Conservation (phyloP, 2,888 invertebrate species). For the Dryocosmus kuriphilus region DNA sequence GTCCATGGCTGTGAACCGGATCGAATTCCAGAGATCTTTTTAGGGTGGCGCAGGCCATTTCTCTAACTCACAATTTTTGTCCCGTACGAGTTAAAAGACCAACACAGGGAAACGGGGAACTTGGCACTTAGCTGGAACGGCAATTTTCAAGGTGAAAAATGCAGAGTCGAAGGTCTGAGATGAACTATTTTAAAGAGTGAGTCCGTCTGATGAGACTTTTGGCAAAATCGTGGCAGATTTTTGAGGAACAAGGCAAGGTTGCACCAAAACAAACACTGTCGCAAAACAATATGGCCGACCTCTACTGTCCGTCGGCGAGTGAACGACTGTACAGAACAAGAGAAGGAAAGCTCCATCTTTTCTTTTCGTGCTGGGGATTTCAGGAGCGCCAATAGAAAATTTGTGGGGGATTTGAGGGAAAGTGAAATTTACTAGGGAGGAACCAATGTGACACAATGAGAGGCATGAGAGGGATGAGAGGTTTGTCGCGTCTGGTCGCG, state of each 20-base stretch:
- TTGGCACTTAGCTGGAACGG: conserved; percentile 2
- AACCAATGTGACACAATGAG: background rate
- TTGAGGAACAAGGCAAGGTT: conserved; percentile 51
- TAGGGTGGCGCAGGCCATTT: conserved; percentile 98
- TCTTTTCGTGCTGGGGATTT: conserved; percentile 31
- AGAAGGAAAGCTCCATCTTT: conserved; percentile 65
- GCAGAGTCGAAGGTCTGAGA: no score
- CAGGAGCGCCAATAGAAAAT: background rate
- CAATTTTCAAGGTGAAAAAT: background rate
- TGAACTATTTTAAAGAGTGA: background rate
- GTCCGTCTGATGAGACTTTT: background rate
- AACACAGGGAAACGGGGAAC: conserved; percentile 53
- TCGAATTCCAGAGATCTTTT: conserved; percentile 98
- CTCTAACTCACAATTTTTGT: conserved; percentile 21
- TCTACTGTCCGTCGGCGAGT: conserved; percentile 61
- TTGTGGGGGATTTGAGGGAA: background rate
- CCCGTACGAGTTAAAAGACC: conserved; percentile 56
- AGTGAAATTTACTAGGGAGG: background rate
- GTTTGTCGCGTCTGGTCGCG: no score
- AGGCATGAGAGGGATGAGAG: no score
- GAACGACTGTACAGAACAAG: conserved; percentile 65
- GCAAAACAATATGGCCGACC: conserved; percentile 75
- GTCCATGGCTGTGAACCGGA: conserved; percentile 88
- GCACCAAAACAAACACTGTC: conserved; percentile 75
- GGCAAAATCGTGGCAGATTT: conserved; percentile 58